Evolutionary conservation across 1,140 invertebrate genomes (phyloP).

Genomic region (Halictus rubicundus): DNA sequence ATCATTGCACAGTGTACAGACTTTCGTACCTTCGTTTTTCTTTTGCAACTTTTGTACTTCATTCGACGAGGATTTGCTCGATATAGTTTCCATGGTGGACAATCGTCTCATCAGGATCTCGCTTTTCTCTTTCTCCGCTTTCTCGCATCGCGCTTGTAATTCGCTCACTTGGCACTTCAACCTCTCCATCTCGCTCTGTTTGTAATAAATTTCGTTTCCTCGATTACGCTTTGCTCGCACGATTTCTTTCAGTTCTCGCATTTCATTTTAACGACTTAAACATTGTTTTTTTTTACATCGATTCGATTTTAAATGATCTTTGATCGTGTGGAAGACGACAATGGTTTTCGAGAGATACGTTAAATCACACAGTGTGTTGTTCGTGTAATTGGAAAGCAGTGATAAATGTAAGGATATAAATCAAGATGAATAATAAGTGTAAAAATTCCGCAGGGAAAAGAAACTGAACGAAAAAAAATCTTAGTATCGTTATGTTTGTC

Average conservation of each 20-base stretch:
- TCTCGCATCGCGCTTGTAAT: constrained; percentile 86
- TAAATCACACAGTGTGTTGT: no score
- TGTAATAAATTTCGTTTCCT: no score
- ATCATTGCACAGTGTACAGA: no score
- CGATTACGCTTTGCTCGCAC: no score
- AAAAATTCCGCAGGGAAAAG: background rate
- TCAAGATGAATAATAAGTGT: background rate
- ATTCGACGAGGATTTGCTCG: constrained; percentile 83
- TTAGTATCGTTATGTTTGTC: constrained; percentile 71
- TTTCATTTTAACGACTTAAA: no score
- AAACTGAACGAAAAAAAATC: background rate
- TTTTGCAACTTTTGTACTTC: constrained; percentile 91
- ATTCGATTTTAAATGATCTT: no score
- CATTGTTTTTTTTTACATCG: no score
- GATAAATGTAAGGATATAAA: no score
- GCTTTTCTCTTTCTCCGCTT: constrained; percentile 92
- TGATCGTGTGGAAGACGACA: no score
- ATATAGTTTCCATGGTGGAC: constrained; percentile 87
- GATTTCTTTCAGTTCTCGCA: no score
- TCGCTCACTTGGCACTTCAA: constrained; percentile 85
- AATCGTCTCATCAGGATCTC: constrained; percentile 89
- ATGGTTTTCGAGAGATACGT: no score
- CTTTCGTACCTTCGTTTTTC: constrained; percentile 88
- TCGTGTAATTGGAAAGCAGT: no score
- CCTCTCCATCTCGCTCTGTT: constrained; percentile 84